These are phyloP conservation scores for Neomicropteryx cornuta DNA, from an alignment of 1,140 invertebrate species.

Conservation along the genomic window DNA sequence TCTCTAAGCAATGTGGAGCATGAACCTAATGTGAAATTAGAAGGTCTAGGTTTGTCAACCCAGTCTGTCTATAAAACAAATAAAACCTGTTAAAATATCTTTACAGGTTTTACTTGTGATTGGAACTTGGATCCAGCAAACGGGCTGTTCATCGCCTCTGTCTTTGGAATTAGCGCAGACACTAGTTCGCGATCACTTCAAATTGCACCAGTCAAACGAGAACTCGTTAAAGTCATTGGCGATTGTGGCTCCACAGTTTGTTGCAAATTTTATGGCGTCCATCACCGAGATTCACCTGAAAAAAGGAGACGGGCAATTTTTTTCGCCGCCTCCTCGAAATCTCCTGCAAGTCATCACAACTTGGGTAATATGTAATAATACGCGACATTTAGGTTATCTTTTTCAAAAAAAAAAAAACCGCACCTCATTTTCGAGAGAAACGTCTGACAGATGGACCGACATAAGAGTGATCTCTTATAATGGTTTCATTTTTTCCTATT, in stretches of 20 bases:
- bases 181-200: constrained; percentile 69
- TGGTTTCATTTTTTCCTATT: no score
- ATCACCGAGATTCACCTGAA: constrained; percentile 63
- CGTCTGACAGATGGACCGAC: no score
- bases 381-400: no score
- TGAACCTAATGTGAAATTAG: no score
- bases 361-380: constrained; percentile 44
- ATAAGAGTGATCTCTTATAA: no score
- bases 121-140: constrained; percentile 76
- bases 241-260: constrained; percentile 60
- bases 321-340: constrained; percentile 42
- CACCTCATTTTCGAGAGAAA: constrained; percentile 26
- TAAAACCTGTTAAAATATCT: no score
- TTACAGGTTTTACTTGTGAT: constrained; percentile 53
- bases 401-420: constrained; percentile 18
- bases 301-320: constrained; percentile 24
- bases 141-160: constrained; percentile 61
- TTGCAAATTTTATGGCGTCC: constrained; percentile 68
- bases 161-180: constrained; percentile 60
- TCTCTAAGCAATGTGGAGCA: no score
- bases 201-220: constrained; percentile 52
- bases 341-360: constrained; percentile 51
- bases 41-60: no score
- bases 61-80: no score
- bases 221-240: constrained; percentile 55